Evolutionary conservation across 1,140 invertebrate genomes (phyloP), one percentile per base, ranked within the genome.

Genomic region (Habropoda laboriosa): DNA sequence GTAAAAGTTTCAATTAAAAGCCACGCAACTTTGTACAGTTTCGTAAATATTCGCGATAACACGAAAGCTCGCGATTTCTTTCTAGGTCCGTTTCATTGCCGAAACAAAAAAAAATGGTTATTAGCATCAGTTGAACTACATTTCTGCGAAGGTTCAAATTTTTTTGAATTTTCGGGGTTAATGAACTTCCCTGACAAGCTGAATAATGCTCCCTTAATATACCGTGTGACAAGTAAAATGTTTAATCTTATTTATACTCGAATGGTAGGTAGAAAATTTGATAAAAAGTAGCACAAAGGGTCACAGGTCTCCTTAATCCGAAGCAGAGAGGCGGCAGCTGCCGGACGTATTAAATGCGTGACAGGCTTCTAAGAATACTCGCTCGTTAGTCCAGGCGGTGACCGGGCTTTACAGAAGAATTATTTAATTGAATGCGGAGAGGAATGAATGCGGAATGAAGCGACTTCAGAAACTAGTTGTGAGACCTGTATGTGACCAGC

Each of bases 291-390:
- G 13, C 16, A 8, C 12, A 16, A 12, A 53, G 2, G 24, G 4
- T n/a, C 40, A 13, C 6, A 30, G 30, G 13, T 30, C 24, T 18
- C 7, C n/a, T 72, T n/a, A 66, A 47, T 47, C 32, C 10, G 6
- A 0, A 8, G 32, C 60, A n/a, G 18, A n/a, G 18, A 66, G 8
- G 10, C 27, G 18, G 13, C 21, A 32, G 45, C 21, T 24, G 45
- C 8, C 8, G 21, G 4, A 7, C 13, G n/a, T 57, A 76, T 83
- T 88, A 85, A 89, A 90, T 82, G 47, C 76, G 57, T 71, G 42
- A 72, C 76, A 38, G 42, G 45, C 24, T 72, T 27, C 68, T 61
- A 27, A 63, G 76, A 79, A 71, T 49, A 51, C 67, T 60, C 57
- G 35, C 51, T 71, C 76, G 35, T 79, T 79, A 79, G 68, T 63